phyloP scores from a whole-genome alignment of 2,113 vertebrate species.

The Cheirogaleus medius region DNA sequence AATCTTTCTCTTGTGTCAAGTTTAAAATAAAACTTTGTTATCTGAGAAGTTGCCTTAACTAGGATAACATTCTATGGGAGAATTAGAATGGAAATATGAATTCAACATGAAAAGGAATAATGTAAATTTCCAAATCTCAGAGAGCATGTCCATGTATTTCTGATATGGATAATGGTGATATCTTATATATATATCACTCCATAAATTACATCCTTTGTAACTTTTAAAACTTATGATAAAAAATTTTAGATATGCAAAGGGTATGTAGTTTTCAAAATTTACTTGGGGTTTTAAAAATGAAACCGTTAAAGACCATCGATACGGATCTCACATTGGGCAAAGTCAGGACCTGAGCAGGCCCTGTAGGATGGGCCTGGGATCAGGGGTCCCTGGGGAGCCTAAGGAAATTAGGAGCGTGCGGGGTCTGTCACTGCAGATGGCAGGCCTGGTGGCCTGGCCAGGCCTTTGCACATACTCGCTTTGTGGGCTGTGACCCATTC shows the following conservation, averaged over 20 bases:
- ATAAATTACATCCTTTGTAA: neutral
- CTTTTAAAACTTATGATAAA: neutral
- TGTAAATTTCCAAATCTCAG: neutral
- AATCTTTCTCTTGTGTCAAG: neutral
- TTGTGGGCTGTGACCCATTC: neutral
- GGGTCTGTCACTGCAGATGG: neutral
- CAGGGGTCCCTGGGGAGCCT: neutral
- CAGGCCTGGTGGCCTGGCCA: neutral
- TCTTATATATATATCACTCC: too few relatives aligned
- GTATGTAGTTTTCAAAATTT: neutral
- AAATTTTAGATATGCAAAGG: neutral
- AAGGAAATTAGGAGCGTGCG: neutral
- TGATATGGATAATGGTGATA: neutral
- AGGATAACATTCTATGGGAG: neutral
- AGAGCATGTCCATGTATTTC: neutral
- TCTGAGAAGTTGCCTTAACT: neutral
- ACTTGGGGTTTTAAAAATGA: neutral
- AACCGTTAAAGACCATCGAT: neutral
- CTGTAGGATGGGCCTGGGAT: neutral
- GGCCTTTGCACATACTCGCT: neutral
- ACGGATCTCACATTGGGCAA: rapidly evolving
- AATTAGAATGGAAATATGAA: neutral
- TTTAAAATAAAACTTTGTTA: neutral
- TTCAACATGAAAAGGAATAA: neutral
- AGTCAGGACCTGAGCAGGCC: rapidly evolving